Base-by-base conservation (phyloP, 2,888 invertebrate species). In the Cepaea hortensis region DNA sequence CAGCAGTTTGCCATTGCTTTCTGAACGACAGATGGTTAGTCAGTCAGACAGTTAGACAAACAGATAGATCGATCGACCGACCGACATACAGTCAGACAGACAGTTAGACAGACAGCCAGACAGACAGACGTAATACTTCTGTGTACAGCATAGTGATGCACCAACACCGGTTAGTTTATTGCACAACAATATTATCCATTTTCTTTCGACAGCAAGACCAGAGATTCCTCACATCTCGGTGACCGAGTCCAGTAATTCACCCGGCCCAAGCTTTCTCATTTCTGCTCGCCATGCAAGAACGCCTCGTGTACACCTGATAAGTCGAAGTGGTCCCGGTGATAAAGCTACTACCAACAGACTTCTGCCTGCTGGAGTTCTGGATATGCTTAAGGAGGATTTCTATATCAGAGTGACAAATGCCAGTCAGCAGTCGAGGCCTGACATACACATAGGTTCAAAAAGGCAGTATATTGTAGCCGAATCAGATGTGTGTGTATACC, bases 291-390 rank as follows among this genome's bases (percentile, higher is more conserved):
- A 83, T 13, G 83, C 83, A 11, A 72, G 83, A 11, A 73, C 83
- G 18, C 83, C 82, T 61, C 83, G 85, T 6, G 80, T 85, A 15
- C 85, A 85, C 48, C 20, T 85, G n/a, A 85, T 85, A 9, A 76
- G 76, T 20, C 48, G 68, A 1, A 20, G 81, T 55, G 23, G 61
- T 13, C 5, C 6, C 7, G 9, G 6, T 0, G 13, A 5, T 48
- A 23, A 11, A 15, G 15, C 65, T 20, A 15, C 11, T 13, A 61
- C 62, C 1, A 75, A 80, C 48, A 76, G 20, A 20, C n/a, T 72
- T 61, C n/a, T 85, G n/a, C 85, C 81, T 23, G 13, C n/a, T 13
- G 85, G 73, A 3, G 81, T 85, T 61, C 50, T 85, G n/a, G 73
- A 79, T 68, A 81, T 75, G 70, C 85, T 85, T 0, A 62, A 62